Percentiles rank a stretch among this genome's conserved stretches.
phyloP scores from a whole-genome alignment of 2,888 invertebrate genomes.

The Zhuqinia jingwanae region DNA sequence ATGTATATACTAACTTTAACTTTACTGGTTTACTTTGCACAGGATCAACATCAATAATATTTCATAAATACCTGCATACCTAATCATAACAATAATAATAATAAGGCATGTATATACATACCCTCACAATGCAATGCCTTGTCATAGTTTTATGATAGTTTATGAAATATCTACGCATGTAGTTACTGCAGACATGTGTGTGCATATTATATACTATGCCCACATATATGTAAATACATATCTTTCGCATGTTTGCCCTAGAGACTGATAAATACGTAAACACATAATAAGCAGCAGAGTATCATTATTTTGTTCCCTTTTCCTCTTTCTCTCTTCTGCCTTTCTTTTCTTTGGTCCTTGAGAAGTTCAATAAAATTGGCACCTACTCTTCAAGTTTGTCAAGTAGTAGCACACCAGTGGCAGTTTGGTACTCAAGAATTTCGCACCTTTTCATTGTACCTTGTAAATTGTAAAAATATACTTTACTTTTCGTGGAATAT shows the following conservation, averaged over 20 bases:
- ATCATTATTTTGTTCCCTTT: background rate
- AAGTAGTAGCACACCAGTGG: conserved; percentile 47
- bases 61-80: too few relatives aligned
- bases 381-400: conserved; percentile 12
- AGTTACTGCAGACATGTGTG: too few relatives aligned
- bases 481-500: background rate
- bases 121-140: background rate
- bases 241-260: background rate
- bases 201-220: too few relatives aligned
- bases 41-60: too few relatives aligned
- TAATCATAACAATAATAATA: too few relatives aligned
- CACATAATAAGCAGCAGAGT: background rate
- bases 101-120: too few relatives aligned
- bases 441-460: conserved; percentile 61
- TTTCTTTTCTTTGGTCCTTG: conserved; percentile 21
- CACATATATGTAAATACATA: too few relatives aligned
- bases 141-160: too few relatives aligned
- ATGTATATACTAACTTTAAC: too few relatives aligned
- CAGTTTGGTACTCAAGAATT: conserved; percentile 60
- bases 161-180: background rate
- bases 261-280: background rate
- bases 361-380: conserved; percentile 43
- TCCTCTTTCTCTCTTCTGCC: background rate
- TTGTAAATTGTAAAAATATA: conserved; percentile 3
- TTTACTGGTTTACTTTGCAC: too few relatives aligned